Conservation (phyloP, 2,888 invertebrate genomes). For the Sturmia bella region DNA sequence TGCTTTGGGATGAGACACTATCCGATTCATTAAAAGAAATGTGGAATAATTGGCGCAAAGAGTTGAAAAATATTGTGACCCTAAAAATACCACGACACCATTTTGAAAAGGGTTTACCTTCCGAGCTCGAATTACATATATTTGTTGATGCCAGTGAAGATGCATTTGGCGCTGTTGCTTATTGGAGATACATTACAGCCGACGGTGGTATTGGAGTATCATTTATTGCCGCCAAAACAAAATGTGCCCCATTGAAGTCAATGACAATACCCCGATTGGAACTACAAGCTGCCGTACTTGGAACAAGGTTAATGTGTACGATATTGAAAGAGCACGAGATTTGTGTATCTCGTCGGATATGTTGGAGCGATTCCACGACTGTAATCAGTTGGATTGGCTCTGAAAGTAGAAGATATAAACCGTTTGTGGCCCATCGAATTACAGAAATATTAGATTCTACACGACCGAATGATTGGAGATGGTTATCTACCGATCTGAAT, state of each 20-base stretch:
- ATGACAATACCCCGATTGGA: no score
- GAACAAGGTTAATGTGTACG: neutral
- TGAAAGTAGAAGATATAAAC: constrained; percentile 4
- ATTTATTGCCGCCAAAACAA: constrained; percentile 36
- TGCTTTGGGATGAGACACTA: constrained; percentile 8
- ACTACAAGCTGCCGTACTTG: constrained; percentile 19
- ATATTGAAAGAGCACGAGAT: neutral
- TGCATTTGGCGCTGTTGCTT: constrained; percentile 64
- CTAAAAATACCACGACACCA: no score
- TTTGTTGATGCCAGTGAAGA: constrained; percentile 59
- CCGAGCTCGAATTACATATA: constrained; percentile 34
- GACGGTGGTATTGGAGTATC: constrained; percentile 42
- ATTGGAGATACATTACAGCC: constrained; percentile 14
- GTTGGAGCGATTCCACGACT: neutral
- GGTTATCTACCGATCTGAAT: constrained; percentile 68
- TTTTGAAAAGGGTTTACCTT: constrained; percentile 15
- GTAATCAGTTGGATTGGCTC: neutral
- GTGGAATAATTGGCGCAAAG: constrained; percentile 30
- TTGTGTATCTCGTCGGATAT: neutral
- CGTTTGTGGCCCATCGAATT: constrained; percentile 29
- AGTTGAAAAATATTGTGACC: constrained; percentile 11
- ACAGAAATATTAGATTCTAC: constrained; percentile 64
- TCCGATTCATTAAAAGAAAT: neutral
- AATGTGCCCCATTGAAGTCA: constrained; percentile 57
- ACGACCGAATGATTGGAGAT: constrained; percentile 49